phyloP scores from a whole-genome alignment of 2,888 invertebrate species.

The Blera fallax region DNA sequence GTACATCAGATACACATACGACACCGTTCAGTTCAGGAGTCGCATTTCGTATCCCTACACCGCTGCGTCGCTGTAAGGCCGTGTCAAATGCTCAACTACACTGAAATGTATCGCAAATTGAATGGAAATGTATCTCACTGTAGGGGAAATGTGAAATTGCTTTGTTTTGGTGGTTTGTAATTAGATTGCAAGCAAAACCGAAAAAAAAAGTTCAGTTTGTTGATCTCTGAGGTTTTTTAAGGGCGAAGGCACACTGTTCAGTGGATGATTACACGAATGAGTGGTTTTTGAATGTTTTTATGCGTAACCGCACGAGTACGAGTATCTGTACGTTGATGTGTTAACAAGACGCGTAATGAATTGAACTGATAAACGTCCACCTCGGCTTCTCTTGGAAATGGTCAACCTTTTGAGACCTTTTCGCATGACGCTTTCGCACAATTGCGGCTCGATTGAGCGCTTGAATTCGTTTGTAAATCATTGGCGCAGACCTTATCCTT shows the following conservation, averaged over 20 bases:
- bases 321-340: background rate
- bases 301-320: too few relatives aligned
- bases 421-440: too few relatives aligned
- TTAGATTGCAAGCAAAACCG: background rate
- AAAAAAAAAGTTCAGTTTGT: background rate
- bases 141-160: slow-evolving; percentile 3
- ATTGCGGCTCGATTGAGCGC: too few relatives aligned
- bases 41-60: slow-evolving; percentile 39
- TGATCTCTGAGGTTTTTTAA: slow-evolving; percentile 23
- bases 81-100: slow-evolving; percentile 39
- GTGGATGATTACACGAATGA: background rate
- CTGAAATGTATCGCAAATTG: slow-evolving; percentile 20
- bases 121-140: slow-evolving; percentile 1
- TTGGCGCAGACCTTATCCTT: too few relatives aligned
- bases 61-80: background rate
- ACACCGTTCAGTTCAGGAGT: slow-evolving; percentile 48
- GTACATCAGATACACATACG: too few relatives aligned
- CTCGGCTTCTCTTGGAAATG: too few relatives aligned
- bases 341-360: background rate
- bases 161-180: slow-evolving; percentile 34
- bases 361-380: too few relatives aligned
- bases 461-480: too few relatives aligned
- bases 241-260: background rate
- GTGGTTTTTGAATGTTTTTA: background rate
- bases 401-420: too few relatives aligned